Evolutionary conservation across 2,888 invertebrate genomes (phyloP).

Genomic region (Eupeodes luniger): DNA sequence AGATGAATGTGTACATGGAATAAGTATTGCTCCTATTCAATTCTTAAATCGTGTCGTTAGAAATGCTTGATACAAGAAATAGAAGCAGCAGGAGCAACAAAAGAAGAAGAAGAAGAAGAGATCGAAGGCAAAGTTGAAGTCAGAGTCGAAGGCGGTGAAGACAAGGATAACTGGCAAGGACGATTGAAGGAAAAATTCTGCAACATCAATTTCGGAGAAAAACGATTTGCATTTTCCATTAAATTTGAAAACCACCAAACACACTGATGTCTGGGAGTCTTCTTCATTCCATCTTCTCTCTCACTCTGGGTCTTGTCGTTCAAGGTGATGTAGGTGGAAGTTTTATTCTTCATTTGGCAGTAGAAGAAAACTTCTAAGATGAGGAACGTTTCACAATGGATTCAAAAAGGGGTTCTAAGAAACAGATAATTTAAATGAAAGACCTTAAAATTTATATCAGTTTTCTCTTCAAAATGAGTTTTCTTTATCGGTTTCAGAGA

Average conservation of each 20-base stretch:
- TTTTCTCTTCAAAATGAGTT: no score
- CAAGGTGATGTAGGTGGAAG: background rate
- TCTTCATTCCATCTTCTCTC: no score
- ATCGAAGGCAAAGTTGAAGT: background rate
- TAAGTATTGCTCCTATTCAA: slow-evolving; percentile 20
- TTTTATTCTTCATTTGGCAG: slow-evolving; percentile 2
- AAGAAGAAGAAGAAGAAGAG: background rate
- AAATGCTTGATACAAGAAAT: slow-evolving; percentile 16
- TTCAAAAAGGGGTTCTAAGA: background rate
- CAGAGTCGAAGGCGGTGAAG: background rate
- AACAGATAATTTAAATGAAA: background rate
- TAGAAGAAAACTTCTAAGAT: slow-evolving; percentile 14
- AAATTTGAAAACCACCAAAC: slow-evolving; percentile 66
- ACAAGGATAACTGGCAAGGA: slow-evolving; percentile 3
- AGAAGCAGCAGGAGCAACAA: background rate
- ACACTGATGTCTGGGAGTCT: slow-evolving; percentile 54
- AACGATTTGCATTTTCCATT: slow-evolving; percentile 75
- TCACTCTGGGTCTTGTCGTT: background rate
- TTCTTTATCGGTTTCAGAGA: background rate
- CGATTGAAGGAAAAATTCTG: slow-evolving; percentile 45
- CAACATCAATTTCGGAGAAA: slow-evolving; percentile 64
- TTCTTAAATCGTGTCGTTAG: slow-evolving; percentile 41
- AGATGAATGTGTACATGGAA: background rate
- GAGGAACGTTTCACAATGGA: slow-evolving; percentile 34
- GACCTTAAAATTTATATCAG: background rate